Evolutionary conservation across 2,113 vertebrate genomes (phyloP).

Genomic region (Lampris megalopsis): DNA sequence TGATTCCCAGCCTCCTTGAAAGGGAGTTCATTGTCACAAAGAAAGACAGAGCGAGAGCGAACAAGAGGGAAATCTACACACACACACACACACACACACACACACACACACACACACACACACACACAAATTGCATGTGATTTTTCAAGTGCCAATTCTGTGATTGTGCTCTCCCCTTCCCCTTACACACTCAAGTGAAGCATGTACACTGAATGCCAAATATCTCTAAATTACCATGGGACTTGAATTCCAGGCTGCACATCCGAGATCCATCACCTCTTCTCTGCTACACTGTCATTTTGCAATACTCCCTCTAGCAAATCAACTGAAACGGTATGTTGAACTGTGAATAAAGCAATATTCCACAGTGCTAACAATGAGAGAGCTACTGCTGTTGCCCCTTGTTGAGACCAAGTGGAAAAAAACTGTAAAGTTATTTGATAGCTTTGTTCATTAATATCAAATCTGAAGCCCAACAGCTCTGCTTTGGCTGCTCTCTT

Average conservation of each 20-base stretch:
- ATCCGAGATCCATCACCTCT: conserved; percentile 38
- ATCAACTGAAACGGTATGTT: conserved; percentile 8
- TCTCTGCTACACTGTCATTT: conserved; percentile 14
- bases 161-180: neutral
- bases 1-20: neutral
- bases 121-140: conserved; percentile 2
- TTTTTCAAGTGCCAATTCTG: conserved; percentile 14
- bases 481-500: neutral
- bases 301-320: conserved; percentile 6
- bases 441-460: neutral
- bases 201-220: conserved; percentile 38
- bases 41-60: neutral
- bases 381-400: neutral
- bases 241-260: conserved; percentile 42
- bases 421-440: neutral
- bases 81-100: too few species aligned
- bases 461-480: neutral
- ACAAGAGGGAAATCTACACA: neutral
- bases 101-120: too few species aligned
- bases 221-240: conserved; percentile 13
- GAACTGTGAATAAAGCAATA: conserved; percentile 15
- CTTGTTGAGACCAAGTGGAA: neutral
- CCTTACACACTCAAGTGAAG: conserved; percentile 2
- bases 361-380: neutral
- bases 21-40: too few species aligned